These are phyloP conservation scores for Osmerus eperlanus DNA, from an alignment of 2,113 vertebrate species.

Conservation along the genomic window DNA sequence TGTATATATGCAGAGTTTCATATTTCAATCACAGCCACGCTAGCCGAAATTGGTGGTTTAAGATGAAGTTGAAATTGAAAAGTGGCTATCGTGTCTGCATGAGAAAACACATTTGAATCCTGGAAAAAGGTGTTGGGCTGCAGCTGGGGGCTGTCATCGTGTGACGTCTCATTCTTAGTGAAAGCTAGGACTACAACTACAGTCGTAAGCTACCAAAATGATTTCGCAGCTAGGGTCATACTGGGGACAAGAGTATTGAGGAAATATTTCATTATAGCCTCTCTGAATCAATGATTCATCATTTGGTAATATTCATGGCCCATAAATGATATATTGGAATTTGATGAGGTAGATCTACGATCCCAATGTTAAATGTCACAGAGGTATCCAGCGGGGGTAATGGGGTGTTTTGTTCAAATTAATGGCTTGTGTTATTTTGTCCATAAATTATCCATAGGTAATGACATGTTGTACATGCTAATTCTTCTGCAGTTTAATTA, in stretches of 20 bases:
- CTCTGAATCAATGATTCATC: slow-evolving; percentile 60
- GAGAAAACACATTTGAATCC: slow-evolving; percentile 75
- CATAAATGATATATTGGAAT: slow-evolving; percentile 61
- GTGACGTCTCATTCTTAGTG: too few species aligned
- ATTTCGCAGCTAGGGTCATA: slow-evolving; percentile 52
- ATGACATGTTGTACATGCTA: slow-evolving; percentile 13
- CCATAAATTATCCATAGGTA: slow-evolving; percentile 32
- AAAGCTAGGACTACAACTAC: too few species aligned
- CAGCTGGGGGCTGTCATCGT: slow-evolving; percentile 19
- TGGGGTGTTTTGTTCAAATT: slow-evolving; percentile 53
- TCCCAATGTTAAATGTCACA: slow-evolving; percentile 58
- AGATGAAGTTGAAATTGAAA: slow-evolving; percentile 81
- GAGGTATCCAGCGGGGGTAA: slow-evolving; percentile 43
- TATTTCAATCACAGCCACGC: slow-evolving; percentile 72
- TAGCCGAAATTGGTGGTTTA: slow-evolving; percentile 72
- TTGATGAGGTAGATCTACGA: slow-evolving; percentile 59
- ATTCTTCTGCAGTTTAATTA: slow-evolving; percentile 16
- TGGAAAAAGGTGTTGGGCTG: slow-evolving; percentile 46
- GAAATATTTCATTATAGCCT: slow-evolving; percentile 62
- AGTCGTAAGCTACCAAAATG: slow-evolving; percentile 30
- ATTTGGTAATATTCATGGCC: slow-evolving; percentile 58
- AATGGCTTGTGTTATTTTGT: slow-evolving; percentile 43
- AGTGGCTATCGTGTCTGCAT: slow-evolving; percentile 75
- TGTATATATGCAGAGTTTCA: slow-evolving; percentile 79
- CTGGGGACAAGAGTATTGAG: slow-evolving; percentile 50